phyloP scores from a whole-genome alignment of 2,113 vertebrate species.

The Chaenocephalus aceratus region DNA sequence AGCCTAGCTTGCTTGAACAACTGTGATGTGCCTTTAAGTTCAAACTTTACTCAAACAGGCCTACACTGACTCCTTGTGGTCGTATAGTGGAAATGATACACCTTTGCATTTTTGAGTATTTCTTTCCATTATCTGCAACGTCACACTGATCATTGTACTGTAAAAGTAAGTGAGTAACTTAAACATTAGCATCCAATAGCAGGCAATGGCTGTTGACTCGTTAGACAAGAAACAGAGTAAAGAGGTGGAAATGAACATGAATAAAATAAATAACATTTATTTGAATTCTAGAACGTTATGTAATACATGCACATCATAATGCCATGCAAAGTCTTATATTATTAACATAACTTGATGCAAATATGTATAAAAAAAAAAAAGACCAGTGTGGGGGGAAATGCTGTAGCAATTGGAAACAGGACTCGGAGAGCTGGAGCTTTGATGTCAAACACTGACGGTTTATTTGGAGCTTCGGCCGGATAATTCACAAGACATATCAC shows the following conservation, averaged over 20 bases:
- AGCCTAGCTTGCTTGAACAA: neutral
- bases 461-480: too few species aligned
- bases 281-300: neutral
- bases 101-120: neutral
- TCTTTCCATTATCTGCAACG: neutral
- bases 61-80: conserved; percentile 64
- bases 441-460: too few species aligned
- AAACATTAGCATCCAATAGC: neutral
- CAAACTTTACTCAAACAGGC: neutral
- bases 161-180: too few species aligned
- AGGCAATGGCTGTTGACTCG: neutral
- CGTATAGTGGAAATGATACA: too few species aligned
- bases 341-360: neutral
- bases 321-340: neutral
- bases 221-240: neutral
- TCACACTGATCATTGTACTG: neutral
- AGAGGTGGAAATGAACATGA: neutral
- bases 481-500: too few species aligned
- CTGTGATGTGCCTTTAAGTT: neutral
- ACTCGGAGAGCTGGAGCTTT: too few species aligned
- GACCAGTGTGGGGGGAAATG: too few species aligned
- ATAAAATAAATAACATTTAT: neutral
- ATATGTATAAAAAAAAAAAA: too few species aligned
- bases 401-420: too few species aligned
- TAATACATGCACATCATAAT: neutral